phyloP scores from a whole-genome alignment of 1,140 invertebrate genomes.

The Brachionus calyciflorus region DNA sequence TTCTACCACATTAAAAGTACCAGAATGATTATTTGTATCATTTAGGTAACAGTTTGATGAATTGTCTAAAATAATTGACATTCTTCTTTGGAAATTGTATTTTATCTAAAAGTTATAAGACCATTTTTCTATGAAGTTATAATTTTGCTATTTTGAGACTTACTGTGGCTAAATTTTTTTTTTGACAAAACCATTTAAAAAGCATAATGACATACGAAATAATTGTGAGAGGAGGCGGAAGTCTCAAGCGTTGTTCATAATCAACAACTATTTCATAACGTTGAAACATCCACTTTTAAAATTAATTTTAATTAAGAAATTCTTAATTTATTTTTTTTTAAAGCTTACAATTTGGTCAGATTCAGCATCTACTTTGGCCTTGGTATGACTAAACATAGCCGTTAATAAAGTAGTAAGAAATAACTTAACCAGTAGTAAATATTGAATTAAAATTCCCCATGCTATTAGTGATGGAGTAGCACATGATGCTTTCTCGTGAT shows the following conservation, averaged over 20 bases:
- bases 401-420: slow-evolving; percentile 61
- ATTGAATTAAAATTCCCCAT: slow-evolving; percentile 60
- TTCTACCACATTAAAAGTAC: neutral
- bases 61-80: neutral
- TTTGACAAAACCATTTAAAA: slow-evolving; percentile 47
- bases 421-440: slow-evolving; percentile 60
- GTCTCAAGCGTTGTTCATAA: slow-evolving; percentile 56
- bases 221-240: slow-evolving; percentile 29
- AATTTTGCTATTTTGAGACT: neutral
- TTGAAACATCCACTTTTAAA: slow-evolving; percentile 59
- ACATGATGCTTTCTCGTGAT: neutral
- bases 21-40: neutral
- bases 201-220: slow-evolving; percentile 40
- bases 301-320: slow-evolving; percentile 50
- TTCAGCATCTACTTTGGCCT: slow-evolving; percentile 54
- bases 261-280: slow-evolving; percentile 61
- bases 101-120: neutral
- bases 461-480: slow-evolving; percentile 49
- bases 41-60: neutral
- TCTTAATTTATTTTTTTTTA: neutral
- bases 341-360: slow-evolving; percentile 50
- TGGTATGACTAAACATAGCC: slow-evolving; percentile 60
- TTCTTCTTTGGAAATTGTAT: neutral
- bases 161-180: slow-evolving; percentile 47
- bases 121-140: neutral